Conservation (phyloP, 2,797 vertebrate genomes). For the Mus caroli region DNA sequence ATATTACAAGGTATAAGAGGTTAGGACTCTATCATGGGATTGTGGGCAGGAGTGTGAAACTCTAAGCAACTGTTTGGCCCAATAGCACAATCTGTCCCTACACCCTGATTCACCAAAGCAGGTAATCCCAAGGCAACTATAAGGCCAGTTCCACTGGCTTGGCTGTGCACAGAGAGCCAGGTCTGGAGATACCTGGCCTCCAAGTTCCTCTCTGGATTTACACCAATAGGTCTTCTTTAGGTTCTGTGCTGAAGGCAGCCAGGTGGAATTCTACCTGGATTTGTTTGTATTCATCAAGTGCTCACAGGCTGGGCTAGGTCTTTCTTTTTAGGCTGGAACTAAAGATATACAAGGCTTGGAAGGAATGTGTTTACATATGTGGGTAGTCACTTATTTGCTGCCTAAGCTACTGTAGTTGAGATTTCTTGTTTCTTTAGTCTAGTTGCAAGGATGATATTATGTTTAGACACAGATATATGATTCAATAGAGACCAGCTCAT, state of each 20-base stretch:
- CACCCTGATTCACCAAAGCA: background rate
- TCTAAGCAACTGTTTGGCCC: conserved; percentile 5
- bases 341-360: background rate
- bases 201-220: background rate
- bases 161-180: background rate
- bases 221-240: background rate
- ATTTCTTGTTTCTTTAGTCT: conserved; percentile 62
- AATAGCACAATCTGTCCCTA: too few species aligned
- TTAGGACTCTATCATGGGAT: background rate
- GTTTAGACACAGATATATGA: background rate
- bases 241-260: background rate
- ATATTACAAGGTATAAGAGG: background rate
- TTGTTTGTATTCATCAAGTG: background rate
- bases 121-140: background rate
- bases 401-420: background rate
- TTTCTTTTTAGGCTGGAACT: background rate
- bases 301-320: background rate
- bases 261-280: background rate
- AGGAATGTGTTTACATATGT: background rate
- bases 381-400: background rate
- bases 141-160: background rate
- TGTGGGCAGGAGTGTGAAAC: background rate
- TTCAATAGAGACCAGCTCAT: conserved; percentile 68
- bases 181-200: background rate
- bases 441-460: background rate